A percentile compares a stretch with the other conserved stretches of the same genome.
Evolutionary conservation across 1,140 invertebrate species (phyloP).

Genomic region (Leptopilina clavipes): DNA sequence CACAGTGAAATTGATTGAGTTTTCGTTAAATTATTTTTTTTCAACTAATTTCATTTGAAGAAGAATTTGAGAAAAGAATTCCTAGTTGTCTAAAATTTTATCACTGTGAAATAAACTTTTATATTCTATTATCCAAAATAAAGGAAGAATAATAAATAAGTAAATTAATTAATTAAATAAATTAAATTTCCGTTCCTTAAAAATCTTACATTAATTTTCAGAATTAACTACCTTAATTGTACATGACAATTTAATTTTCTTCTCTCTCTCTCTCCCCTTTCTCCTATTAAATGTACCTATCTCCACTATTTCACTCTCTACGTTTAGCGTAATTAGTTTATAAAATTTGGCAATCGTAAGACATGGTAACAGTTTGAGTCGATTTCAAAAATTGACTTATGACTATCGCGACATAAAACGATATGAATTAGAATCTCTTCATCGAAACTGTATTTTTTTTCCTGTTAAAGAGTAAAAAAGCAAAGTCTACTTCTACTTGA

Average conservation of each 20-base stretch:
- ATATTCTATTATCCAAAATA: too few relatives aligned
- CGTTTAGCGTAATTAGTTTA: constrained; percentile 13
- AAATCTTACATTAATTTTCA: too few relatives aligned
- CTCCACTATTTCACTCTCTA: constrained; percentile 24
- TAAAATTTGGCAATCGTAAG: constrained; percentile 33
- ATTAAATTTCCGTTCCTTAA: too few relatives aligned
- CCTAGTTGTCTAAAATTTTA: too few relatives aligned
- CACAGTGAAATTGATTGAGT: too few relatives aligned
- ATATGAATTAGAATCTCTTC: constrained; percentile 24
- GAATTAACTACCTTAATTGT: not conserved
- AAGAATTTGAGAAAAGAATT: too few relatives aligned
- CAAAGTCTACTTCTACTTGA: not conserved
- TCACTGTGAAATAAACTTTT: too few relatives aligned
- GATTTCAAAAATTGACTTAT: constrained; percentile 27
- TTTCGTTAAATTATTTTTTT: too few relatives aligned
- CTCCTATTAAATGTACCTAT: not conserved
- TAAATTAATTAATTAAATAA: too few relatives aligned
- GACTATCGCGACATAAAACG: constrained; percentile 19
- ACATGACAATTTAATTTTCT: not conserved
- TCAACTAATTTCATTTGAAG: too few relatives aligned
- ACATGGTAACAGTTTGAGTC: constrained; percentile 30
- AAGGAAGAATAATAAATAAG: too few relatives aligned
- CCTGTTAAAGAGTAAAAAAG: not conserved
- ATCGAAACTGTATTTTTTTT: not conserved
- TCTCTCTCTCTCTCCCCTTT: constrained; percentile 1